Base-by-base conservation (phyloP, 2,888 invertebrate genomes). In the Lasius fuliginosus region DNA sequence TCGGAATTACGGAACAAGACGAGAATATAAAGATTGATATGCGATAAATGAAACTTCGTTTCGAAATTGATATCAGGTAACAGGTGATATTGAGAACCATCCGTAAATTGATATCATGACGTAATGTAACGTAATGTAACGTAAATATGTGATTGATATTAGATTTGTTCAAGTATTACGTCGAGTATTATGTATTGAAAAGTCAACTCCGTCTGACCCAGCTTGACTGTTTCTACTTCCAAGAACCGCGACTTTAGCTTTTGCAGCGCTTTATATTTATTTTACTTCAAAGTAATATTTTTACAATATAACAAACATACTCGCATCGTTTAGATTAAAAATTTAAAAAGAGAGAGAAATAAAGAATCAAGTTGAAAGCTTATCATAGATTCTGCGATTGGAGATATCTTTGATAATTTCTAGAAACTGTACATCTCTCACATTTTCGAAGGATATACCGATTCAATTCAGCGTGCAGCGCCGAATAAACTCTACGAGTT, bases 31-130 rank as follows among this genome's bases (percentile, higher is more conserved):
- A 74, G 60, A 60, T 1, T 60, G 60, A 75, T 60, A 27, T 74
- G 75, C 75, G 79, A 81, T 81, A 81, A 81, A 81, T 81, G 79
- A 81, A 81, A 81, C 76, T 81, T 36, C 75, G 33, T 56, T 77
- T 56, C 56, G 76, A 74, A 75, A 81, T 23, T 11, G 46, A 60
- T 81, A 81, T 49, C 79, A 81, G 79, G 74, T 81, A 81, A 60
- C 79, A 81, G 79, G 46, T 73, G 79, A 81, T 81, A 81, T 74
- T 75, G 75, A 81, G 75, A 81, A 36, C 73, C 58, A 71, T 77
- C 71, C 40, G 68, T 15, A 53, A 67, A 30, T 15, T 1, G 77
- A 77, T 30, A 77, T 40, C 15, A 40, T 42, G 40, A 30, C 71
- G n/a, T n/a, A n/a, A n/a, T n/a, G n/a, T n/a, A n/a, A n/a, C n/a